Percentiles rank a stretch among this genome's conserved stretches.
These are phyloP conservation scores for Dysmachus trigonus DNA, from an alignment of 2,888 invertebrate species.

Conservation along the genomic window DNA sequence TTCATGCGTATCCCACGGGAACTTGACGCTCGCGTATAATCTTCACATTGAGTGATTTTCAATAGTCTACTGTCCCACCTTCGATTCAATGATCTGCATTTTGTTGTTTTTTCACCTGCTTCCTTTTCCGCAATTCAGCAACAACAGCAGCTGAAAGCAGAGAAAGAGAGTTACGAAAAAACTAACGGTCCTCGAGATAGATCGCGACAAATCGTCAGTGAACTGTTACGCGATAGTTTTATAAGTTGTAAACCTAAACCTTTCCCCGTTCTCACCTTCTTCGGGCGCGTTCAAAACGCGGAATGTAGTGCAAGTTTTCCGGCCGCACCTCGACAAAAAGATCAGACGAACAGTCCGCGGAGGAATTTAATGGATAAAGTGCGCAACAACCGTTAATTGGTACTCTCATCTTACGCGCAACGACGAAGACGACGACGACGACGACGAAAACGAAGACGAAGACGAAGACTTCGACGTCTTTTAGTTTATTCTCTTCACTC, in stretches of 20 bases:
- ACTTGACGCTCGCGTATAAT: background rate
- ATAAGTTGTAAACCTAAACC: background rate
- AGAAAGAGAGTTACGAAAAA: background rate
- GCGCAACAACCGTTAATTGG: constrained; percentile 27
- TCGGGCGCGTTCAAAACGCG: background rate
- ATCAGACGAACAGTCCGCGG: constrained; percentile 4
- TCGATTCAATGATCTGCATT: background rate
- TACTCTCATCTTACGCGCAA: background rate
- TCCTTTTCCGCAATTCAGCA: background rate
- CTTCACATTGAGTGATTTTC: background rate
- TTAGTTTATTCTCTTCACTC: background rate
- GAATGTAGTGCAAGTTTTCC: constrained; percentile 31
- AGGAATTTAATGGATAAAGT: constrained; percentile 32
- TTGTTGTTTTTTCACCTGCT: background rate
- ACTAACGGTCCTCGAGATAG: background rate
- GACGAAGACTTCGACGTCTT: background rate
- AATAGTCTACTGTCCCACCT: background rate
- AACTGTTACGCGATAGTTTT: constrained; percentile 29
- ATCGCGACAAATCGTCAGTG: background rate
- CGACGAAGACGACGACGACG: too few species aligned
- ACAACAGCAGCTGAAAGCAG: too few species aligned
- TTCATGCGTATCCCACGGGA: background rate
- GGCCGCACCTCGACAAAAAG: constrained; percentile 22
- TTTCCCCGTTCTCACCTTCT: too few species aligned
- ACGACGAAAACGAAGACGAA: too few species aligned